phyloP scores from a whole-genome alignment of 1,140 invertebrate species.

The Penaeus indicus region DNA sequence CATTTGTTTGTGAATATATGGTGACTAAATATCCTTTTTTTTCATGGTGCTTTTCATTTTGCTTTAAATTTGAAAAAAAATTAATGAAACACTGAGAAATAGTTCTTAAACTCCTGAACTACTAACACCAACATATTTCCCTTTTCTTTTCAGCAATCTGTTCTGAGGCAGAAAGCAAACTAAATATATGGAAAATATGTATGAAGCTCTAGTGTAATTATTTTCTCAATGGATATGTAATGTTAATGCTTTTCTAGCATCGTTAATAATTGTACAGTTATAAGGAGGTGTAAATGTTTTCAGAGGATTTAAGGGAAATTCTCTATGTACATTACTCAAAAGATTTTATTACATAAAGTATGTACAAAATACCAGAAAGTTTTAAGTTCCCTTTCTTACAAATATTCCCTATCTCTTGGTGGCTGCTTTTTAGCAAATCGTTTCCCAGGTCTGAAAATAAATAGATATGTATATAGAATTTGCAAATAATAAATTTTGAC shows the following conservation, averaged over 20 bases:
- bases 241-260: background rate
- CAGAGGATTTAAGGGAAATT: slow-evolving; percentile 31
- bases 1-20: too few relatives aligned
- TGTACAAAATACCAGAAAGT: background rate
- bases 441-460: slow-evolving; percentile 26
- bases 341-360: slow-evolving; percentile 19
- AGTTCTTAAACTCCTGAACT: too few relatives aligned
- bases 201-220: background rate
- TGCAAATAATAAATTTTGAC: too few relatives aligned
- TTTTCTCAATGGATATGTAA: background rate
- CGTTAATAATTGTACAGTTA: slow-evolving; percentile 13
- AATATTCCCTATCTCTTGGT: slow-evolving; percentile 53
- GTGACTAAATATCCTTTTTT: too few relatives aligned
- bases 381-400: slow-evolving; percentile 8
- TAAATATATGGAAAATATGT: background rate
- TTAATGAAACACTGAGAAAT: too few relatives aligned
- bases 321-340: slow-evolving; percentile 48
- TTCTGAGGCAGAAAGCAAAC: slow-evolving; percentile 56
- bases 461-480: too few relatives aligned
- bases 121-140: background rate
- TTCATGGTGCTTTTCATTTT: too few relatives aligned
- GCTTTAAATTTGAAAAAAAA: too few relatives aligned
- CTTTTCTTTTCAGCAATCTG: slow-evolving; percentile 56
- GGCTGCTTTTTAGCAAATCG: slow-evolving; percentile 59
- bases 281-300: slow-evolving; percentile 43